Evolutionary conservation across 2,113 vertebrate species (phyloP), one percentile per base, ranked within the genome.

Genomic region (Brevimyrus niger): DNA sequence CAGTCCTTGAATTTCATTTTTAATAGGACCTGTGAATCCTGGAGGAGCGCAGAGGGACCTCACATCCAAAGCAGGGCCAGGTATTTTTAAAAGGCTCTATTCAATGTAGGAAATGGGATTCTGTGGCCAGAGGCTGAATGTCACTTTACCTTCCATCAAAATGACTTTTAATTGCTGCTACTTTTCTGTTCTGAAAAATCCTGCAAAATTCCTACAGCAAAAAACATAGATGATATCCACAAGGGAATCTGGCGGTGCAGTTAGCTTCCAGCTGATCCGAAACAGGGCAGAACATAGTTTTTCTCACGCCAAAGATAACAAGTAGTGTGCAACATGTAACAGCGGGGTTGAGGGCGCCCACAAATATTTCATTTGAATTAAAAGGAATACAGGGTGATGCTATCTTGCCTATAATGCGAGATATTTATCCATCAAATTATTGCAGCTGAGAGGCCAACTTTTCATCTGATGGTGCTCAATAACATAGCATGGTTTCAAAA

Each of bases 201-300:
- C 87, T 73, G 58, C 90, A 89, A 89, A 88, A 91, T 5, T n/a
- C 47, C 19, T 50, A 35, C 11, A 53, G 93, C 91, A 90, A 93
- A 93, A 93, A 93, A 84, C 88, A 83, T 85, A 88, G 76, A 35
- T 48, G 19, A 6, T 17, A 47, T 10, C 23, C 76, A 86, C 86
- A 35, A 65, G 86, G 31, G 85, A 86, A 89, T n/a, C 48, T 48
- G 89, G 85, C 69, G n/a, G 53, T 69, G 44, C 50, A 61, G 85
- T 51, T 84, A 44, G 31, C 50, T 89, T 6, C 31, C 87, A n/a
- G 73, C 65, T 90, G 35, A 9, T 91, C 76, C 88, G 88, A 61
- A 91, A 55, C 53, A 23, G 50, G 50, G 47, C 51, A 48, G 17
- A 90, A 86, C 86, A 69, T 31, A 5, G 53, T 55, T 55, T 1